Base-by-base conservation (phyloP, 2,888 invertebrate species). In the Hirtodrosophila confusa region DNA sequence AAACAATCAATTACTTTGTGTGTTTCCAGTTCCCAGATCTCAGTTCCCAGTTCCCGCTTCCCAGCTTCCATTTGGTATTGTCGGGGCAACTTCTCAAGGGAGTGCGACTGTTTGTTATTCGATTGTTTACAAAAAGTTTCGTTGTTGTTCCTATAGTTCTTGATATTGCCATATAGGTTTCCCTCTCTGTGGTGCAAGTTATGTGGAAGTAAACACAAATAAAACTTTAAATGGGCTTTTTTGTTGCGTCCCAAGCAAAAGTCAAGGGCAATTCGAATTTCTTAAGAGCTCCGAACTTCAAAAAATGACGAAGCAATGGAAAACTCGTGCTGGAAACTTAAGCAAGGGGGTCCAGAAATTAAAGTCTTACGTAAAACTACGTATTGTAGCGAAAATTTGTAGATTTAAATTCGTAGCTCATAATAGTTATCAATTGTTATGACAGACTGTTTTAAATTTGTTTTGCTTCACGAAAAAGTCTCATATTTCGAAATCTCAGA, bases 1-100 rank as follows among this genome's bases (percentile, higher is more conserved):
- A 86, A 86, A 88, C 86, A 88, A 86, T 88, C 88, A 88, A 86
- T 86, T 86, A 88, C 82, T 80, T 74, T 86, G 75, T 84, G 80
- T 71, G 58, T 57, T 60, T 44, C 75, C 73, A 68, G 49, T 37
- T 44, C 23, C n/a, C 45, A 33, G 45, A 9, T 23, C n/a, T n/a
- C 23, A 3, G 51, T 50, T 56, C 44, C 36, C 48, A 49, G 24
- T 10, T 63, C 57, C 45, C 66, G 45, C 17, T 17, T 1, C 17
- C 17, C 17, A 17, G 29, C 36, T 44, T 11, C 31, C 29, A 27
- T 31, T 66, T 40, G 27, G 17, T 4, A 1, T 43, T 27, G 6
- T 12, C 41, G 24, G 10, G 41, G 55, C 33, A 48, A 56, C 37
- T 54, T 62, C 56, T 66, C 61, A 12, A 40, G 49, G 76, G 79